A percentile compares a stretch with the other conserved stretches of the same genome.
Evolutionary conservation across 2,888 invertebrate species (phyloP).

Genomic region (Pheosia tremula): DNA sequence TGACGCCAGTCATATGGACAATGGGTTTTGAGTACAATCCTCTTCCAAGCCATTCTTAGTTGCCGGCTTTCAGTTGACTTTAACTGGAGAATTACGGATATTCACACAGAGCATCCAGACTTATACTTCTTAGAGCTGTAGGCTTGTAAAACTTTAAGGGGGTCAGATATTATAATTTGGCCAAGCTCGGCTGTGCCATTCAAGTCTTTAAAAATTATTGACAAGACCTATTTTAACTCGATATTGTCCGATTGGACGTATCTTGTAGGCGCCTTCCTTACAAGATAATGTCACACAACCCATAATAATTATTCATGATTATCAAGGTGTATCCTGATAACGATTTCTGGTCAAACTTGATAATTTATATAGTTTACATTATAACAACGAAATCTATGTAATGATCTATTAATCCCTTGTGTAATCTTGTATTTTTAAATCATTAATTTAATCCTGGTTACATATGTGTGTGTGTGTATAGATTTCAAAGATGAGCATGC

Average conservation of each 20-base stretch:
- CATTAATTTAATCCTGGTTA: not conserved
- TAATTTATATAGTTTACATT: not conserved
- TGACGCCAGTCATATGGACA: constrained; percentile 68
- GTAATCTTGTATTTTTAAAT: not conserved
- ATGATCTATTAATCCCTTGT: not conserved
- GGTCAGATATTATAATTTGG: no score
- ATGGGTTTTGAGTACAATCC: constrained; percentile 67
- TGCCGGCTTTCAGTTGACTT: not conserved
- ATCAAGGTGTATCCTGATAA: constrained; percentile 7
- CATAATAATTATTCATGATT: not conserved
- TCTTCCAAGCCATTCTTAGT: not conserved
- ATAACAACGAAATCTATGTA: not conserved
- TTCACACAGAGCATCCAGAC: no score
- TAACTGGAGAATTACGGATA: no score
- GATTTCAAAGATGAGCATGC: no score
- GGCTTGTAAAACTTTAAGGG: no score
- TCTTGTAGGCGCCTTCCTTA: not conserved
- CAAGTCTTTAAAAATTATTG: no score
- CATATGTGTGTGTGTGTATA: no score
- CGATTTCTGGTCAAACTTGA: constrained; percentile 2
- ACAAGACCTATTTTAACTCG: no score
- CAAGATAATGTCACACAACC: constrained; percentile 16
- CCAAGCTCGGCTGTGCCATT: no score
- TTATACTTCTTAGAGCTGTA: no score
- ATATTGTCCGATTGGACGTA: no score